phyloP scores from a whole-genome alignment of 1,140 invertebrate species.

The Arion vulgaris region DNA sequence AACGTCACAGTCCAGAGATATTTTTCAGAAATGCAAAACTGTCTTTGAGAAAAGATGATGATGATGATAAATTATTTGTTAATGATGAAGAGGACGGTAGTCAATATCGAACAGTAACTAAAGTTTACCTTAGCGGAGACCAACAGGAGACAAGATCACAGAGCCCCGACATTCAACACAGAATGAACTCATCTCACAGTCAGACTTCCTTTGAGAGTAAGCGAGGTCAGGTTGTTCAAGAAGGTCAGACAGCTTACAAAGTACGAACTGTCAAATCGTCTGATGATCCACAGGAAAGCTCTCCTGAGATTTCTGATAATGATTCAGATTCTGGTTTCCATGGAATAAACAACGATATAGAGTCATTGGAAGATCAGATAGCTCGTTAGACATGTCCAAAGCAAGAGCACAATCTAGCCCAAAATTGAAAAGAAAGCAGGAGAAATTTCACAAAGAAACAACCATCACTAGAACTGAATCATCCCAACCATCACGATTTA shows the following conservation, averaged over 20 bases:
- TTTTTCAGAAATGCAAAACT: slow-evolving; percentile 33
- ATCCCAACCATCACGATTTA: neutral
- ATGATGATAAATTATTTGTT: neutral
- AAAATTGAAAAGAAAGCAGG: neutral
- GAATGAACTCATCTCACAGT: neutral
- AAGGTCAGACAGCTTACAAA: neutral
- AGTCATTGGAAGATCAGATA: slow-evolving; percentile 19
- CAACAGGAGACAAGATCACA: slow-evolving; percentile 6
- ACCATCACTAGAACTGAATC: slow-evolving; percentile 2
- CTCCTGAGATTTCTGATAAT: neutral
- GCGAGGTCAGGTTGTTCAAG: neutral
- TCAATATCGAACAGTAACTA: slow-evolving; percentile 24
- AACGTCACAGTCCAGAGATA: slow-evolving; percentile 32
- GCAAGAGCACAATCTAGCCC: neutral
- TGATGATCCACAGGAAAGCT: neutral
- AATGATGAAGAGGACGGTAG: slow-evolving; percentile 11
- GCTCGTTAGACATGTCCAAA: neutral
- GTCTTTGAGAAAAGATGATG: slow-evolving; percentile 20
- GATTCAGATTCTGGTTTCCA: neutral
- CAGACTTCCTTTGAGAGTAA: neutral
- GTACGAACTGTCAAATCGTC: neutral
- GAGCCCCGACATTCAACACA: slow-evolving; percentile 12
- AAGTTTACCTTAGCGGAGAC: slow-evolving; percentile 18
- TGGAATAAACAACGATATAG: slow-evolving; percentile 18
- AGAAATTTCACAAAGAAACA: slow-evolving; percentile 16